Percentiles rank a stretch among this genome's conserved stretches.
Evolutionary conservation across 23 tunicate genomes (phyloP).

Genomic region (Trididemnum miniatum): DNA sequence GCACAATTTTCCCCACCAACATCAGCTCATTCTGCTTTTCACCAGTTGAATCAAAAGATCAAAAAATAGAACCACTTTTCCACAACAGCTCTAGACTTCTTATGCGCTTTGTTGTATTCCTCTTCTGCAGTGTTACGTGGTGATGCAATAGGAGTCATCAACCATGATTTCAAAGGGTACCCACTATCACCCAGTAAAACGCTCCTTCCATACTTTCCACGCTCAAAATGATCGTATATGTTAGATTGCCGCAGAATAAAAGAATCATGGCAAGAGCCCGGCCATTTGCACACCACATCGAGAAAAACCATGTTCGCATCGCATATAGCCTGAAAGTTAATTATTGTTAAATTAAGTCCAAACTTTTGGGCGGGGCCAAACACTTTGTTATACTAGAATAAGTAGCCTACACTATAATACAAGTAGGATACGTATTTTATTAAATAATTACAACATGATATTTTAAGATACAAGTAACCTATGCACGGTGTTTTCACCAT

Average conservation of each 20-base stretch:
- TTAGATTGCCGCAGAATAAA: conserved; percentile 36
- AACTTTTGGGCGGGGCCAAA: no score
- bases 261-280: conserved; percentile 32
- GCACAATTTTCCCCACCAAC: no score
- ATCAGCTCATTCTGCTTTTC: no score
- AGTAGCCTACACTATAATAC: no score
- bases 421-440: background rate
- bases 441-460: no score
- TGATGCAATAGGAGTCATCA: conserved; percentile 13
- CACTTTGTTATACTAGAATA: no score
- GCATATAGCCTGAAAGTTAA: conserved; percentile 26
- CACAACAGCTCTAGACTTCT: conserved; percentile 3
- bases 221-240: conserved; percentile 5
- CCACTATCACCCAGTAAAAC: conserved; percentile 38
- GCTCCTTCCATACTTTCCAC: conserved; percentile 11
- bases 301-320: conserved; percentile 33
- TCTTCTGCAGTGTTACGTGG: conserved; percentile 5
- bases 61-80: no score
- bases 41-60: no score
- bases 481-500: no score
- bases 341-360: no score
- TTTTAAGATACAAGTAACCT: no score
- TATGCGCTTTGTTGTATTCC: conserved; percentile 29
- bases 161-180: conserved; percentile 21
- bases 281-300: conserved; percentile 41